phyloP scores from a whole-genome alignment of 2,797 vertebrate species.

The Brotogeris chrysoptera region DNA sequence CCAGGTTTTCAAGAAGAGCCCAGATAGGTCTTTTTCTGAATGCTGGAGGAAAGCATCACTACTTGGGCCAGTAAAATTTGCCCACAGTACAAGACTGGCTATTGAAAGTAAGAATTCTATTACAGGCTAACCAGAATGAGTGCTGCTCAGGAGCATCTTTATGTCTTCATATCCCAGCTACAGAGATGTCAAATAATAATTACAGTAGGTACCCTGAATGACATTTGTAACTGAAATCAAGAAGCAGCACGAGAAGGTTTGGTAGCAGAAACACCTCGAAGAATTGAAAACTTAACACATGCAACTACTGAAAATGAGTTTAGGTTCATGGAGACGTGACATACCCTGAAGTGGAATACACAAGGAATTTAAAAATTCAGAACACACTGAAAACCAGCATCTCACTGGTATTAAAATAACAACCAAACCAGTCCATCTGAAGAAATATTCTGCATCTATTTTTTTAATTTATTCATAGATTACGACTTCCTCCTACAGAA shows the following conservation, averaged over 20 bases:
- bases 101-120: neutral
- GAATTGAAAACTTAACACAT: neutral
- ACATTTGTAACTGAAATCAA: neutral
- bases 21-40: neutral
- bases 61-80: neutral
- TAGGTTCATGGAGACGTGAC: neutral
- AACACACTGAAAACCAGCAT: neutral
- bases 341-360: neutral
- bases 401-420: neutral
- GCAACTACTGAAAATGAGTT: neutral
- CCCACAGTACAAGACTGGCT: neutral
- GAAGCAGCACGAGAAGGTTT: neutral
- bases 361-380: neutral
- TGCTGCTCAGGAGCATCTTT: neutral
- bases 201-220: neutral
- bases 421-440: neutral
- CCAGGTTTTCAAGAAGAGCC: neutral
- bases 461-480: neutral
- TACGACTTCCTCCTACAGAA: neutral
- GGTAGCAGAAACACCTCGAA: neutral
- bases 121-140: neutral
- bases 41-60: neutral
- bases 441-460: neutral
- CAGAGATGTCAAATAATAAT: neutral
- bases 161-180: neutral